Evolutionary conservation across 2,797 vertebrate species (phyloP), one percentile per base, ranked within the genome.

Genomic region (Siniperca undulata): DNA sequence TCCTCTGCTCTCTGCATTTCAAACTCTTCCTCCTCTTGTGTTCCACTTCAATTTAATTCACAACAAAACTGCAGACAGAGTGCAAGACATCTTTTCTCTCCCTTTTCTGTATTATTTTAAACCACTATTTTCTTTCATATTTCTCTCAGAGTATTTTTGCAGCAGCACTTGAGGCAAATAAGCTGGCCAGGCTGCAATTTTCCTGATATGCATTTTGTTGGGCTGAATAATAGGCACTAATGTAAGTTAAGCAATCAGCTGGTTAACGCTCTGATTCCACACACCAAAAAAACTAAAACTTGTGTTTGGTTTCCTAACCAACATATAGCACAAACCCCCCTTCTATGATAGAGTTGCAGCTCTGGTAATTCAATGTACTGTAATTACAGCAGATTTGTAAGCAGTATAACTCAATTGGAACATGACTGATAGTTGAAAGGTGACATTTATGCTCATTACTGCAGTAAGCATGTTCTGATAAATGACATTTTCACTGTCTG

Each of bases 41-140:
- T 80, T 90, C 90, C 86, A 91, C 92, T 93, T 91, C 89, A 92
- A 60, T 92, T 92, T 92, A 88, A 92, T 91, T 92, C 86, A 91
- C 82, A 93, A 92, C 89, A 90, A 93, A 88, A 85, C 71, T 78
- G 77, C 78, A 84, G 56, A 84, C 73, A 79, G 64, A 85, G 59
- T 60, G 36, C 46, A 68, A 87, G 78, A 79, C 68, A 68, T 53
- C n/a, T 19, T 64, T 69, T 53, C 17, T 14, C 53, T 27, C 61
- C 24, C 65, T 38, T 88, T 78, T 56, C 70, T 69, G 59, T 86
- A 89, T 88, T 90, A 88, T 92, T 92, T 88, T 70, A 74, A 86
- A 89, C 64, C 62, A 72, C 6, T 76, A 90, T 89, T 92, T 93
- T 82, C 87, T 90, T 90, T 87, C 82, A 91, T 91, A 93, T 90